Percentiles rank a stretch among this genome's conserved stretches.
phyloP scores from a whole-genome alignment of 1,140 invertebrate species.

The Aricia agestis region DNA sequence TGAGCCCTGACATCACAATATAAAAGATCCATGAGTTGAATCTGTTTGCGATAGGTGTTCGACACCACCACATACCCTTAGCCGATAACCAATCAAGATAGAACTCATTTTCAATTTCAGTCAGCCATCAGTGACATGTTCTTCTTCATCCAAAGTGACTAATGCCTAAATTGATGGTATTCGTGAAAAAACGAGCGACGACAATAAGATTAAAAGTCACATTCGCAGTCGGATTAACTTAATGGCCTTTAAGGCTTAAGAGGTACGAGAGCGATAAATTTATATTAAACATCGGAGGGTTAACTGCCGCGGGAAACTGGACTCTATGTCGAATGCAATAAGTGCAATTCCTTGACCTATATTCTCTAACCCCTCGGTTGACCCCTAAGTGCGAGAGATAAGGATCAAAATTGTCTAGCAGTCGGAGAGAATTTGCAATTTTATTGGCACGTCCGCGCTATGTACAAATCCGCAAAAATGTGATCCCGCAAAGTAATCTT shows the following conservation, averaged over 20 bases:
- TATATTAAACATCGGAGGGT: slow-evolving; percentile 5
- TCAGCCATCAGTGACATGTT: background rate
- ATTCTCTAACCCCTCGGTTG: background rate
- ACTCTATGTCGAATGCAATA: background rate
- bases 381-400: background rate
- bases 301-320: background rate
- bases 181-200: background rate
- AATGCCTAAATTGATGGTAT: background rate
- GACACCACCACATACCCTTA: too few relatives aligned
- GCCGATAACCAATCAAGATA: too few relatives aligned
- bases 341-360: background rate
- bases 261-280: background rate
- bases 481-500: slow-evolving; percentile 5
- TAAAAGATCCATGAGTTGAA: too few relatives aligned
- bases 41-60: too few relatives aligned
- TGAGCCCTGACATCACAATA: too few relatives aligned
- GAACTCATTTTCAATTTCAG: too few relatives aligned
- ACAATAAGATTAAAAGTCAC: background rate
- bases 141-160: background rate
- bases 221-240: background rate
- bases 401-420: background rate
- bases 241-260: background rate
- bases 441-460: slow-evolving; percentile 6
- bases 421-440: slow-evolving; percentile 1
- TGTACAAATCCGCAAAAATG: background rate